Base-by-base conservation (phyloP, 2,888 invertebrate species). In the Helleia helle region DNA sequence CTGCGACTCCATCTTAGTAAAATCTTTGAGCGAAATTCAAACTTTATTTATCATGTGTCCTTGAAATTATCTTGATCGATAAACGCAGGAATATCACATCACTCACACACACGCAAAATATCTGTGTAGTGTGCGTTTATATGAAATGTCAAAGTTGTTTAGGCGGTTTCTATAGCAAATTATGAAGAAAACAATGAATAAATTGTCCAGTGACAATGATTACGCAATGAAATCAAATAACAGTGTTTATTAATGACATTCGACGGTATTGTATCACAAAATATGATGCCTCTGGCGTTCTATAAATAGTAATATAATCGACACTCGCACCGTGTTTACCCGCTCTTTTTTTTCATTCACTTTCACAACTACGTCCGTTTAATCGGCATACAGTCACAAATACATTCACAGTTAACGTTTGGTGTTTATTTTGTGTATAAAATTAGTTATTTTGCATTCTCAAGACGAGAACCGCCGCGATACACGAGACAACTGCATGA, bases 71-170 rank as follows among this genome's bases (percentile, higher is more conserved):
- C 76, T 71, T 61, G 58, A 80, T 81, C 81, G 81, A 81, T 81
- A 81, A 77, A 67, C 66, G 58, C 59, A 75, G 69, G 70, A 74
- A 77, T 61, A 75, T 77, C 71, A 75, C 80, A 80, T 80, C 80
- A 79, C 80, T 81, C 46, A 47, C 74, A 77, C 70, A 81, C 79
- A 67, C 69, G 67, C 71, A 68, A 70, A 68, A 2, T 41, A 17
- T 40, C 36, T 49, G 36, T 48, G 52, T 55, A 48, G 36, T 48
- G 52, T 55, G 48, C 66, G 79, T 73, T 65, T 76, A 63, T 54
- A 52, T 67, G 75, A 80, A 71, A 73, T 81, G 83, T 83, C 83
- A 83, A 81, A 81, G 80, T 58, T 55, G 81, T 83, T 80, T 72
- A 57, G 71, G 75, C 76, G 73, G 68, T 61, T 60, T 12, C n/a